Percentiles rank a stretch among this genome's conserved stretches.
phyloP scores from a whole-genome alignment of 2,888 invertebrate genomes.

The Tenodera sinensis region DNA sequence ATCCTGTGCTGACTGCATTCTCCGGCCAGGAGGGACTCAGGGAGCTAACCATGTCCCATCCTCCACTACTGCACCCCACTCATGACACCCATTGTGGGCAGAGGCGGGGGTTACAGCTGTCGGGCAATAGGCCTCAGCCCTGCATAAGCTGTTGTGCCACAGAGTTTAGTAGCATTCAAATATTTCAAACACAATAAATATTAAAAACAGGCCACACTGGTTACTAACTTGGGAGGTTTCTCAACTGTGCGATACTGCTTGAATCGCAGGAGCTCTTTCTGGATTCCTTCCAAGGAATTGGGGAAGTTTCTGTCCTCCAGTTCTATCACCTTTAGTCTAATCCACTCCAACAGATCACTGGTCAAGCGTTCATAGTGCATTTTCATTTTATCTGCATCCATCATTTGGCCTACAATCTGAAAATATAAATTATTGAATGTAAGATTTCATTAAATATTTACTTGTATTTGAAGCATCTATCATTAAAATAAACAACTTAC shows the following conservation, averaged over 20 bases:
- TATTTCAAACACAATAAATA: neutral
- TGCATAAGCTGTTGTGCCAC: too few species aligned
- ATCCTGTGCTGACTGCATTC: too few species aligned
- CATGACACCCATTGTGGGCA: too few species aligned
- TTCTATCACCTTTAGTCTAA: slow-evolving; percentile 75
- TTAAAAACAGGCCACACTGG: neutral
- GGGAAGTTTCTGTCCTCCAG: slow-evolving; percentile 86
- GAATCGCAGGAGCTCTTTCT: slow-evolving; percentile 81
- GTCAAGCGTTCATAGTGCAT: slow-evolving; percentile 82
- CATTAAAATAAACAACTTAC: slow-evolving; percentile 52
- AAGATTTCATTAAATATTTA: neutral
- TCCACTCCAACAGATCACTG: slow-evolving; percentile 88
- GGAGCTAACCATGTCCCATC: too few species aligned
- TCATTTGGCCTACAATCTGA: slow-evolving; percentile 95
- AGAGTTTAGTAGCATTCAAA: slow-evolving; percentile 3
- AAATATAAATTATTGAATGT: neutral
- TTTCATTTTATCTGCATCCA: slow-evolving; percentile 92
- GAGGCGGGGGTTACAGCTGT: too few species aligned
- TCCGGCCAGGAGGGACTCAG: too few species aligned
- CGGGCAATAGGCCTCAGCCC: too few species aligned
- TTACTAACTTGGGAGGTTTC: slow-evolving; percentile 89
- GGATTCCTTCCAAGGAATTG: slow-evolving; percentile 92
- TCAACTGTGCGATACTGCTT: slow-evolving; percentile 95
- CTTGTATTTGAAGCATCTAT: neutral
- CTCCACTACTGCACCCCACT: too few species aligned